Base-by-base conservation (phyloP, 1,140 invertebrate genomes). In the Cyrtorhinus lividipennis region DNA sequence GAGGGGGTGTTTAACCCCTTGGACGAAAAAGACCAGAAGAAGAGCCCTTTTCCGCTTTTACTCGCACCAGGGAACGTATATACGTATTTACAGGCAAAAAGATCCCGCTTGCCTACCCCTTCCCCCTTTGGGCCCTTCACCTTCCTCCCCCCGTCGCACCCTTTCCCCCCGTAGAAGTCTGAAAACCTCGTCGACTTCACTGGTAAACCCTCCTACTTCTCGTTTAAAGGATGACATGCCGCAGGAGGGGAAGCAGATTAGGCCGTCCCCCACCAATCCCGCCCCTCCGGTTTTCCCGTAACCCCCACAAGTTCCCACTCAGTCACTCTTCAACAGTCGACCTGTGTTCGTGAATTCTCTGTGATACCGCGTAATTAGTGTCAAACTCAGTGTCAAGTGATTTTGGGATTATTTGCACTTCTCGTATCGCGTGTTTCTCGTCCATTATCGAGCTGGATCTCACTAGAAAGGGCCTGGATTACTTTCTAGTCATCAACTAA, bases 401-500 rank as follows among this genome's bases (percentile, higher is more conserved):
- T 53, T 53, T 53, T 10, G 48, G 20, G 18, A 10, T 53, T 10
- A 53, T 53, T 53, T 53, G 30, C 30, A 38, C 15, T 38, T 38
- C 30, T 38, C 30, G 5, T 15, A 15, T 38, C 15, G 5, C 15
- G 5, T 15, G 30, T 8, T 38, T 38, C 30, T 38, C 30, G 5
- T 15, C 30, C 30, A 5, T 38, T 8, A 38, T 5, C 8, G 48
- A 53, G 18, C 48, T 22, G 48, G 48, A 53, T 20, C 3, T 20
- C 8, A 53, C 48, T 53, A 53, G 48, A 53, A 53, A 53, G 48
- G 48, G 48, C 48, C 48, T 53, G 48, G 48, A 53, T 53, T 53
- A 53, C 48, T 53, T 53, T 53, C 48, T 53, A 53, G 48, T 53
- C 48, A 53, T n/a, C n/a, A n/a, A n/a, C 48, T 53, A 53, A 53